Percentiles rank a stretch among this genome's conserved stretches.
These are phyloP conservation scores for Latrodectus hesperus DNA, from an alignment of 2,888 invertebrate genomes.

Conservation along the genomic window DNA sequence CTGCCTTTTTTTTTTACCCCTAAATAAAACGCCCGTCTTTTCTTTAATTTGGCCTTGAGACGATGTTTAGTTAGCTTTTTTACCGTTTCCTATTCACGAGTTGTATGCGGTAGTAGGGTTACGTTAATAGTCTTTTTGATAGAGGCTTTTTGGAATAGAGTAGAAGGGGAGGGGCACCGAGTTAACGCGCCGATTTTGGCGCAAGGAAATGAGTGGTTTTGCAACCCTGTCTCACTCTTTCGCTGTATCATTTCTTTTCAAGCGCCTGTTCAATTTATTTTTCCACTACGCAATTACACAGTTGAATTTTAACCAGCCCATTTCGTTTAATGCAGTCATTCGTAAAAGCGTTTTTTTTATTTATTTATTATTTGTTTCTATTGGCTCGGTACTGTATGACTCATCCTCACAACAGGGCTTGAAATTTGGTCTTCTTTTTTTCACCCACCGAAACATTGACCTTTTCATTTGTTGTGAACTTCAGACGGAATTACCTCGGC, in stretches of 20 bases:
- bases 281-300: neutral
- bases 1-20: too few relatives aligned
- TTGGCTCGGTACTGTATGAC: too few relatives aligned
- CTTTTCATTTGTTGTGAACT: too few relatives aligned
- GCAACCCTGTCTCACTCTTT: neutral
- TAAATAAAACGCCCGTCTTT: neutral
- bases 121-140: conserved; percentile 1
- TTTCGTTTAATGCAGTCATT: neutral
- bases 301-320: neutral
- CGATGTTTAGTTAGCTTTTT: conserved; percentile 1
- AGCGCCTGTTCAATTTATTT: neutral
- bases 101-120: neutral
- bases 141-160: neutral
- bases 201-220: neutral
- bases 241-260: neutral
- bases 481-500: too few relatives aligned
- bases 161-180: neutral
- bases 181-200: neutral
- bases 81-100: neutral
- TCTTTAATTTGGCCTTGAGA: conserved; percentile 31
- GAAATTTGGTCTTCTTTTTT: neutral
- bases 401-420: neutral
- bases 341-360: too few relatives aligned
- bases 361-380: too few relatives aligned
- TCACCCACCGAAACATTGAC: neutral